Percentiles rank a stretch among this genome's conserved stretches.
These are phyloP conservation scores for Brachyopa scutellaris DNA, from an alignment of 2,888 invertebrate genomes.

Conservation along the genomic window DNA sequence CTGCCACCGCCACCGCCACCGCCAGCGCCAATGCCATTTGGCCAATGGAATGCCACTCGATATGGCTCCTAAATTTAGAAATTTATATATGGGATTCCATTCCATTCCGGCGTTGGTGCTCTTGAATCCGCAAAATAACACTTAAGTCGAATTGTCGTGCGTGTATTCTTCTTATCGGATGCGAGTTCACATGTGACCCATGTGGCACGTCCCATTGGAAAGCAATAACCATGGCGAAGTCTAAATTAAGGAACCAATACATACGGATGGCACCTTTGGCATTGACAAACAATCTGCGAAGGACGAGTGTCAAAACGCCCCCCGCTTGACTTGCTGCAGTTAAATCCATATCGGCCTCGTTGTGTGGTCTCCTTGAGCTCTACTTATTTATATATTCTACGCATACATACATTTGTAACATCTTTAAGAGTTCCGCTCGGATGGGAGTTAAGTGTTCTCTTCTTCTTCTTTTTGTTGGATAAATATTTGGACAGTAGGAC, in stretches of 20 bases:
- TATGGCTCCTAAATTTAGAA: conserved; percentile 67
- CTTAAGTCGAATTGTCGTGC: conserved; percentile 54
- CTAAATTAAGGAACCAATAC: conserved; percentile 61
- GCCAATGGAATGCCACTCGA: conserved; percentile 25
- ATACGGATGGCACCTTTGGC: conserved; percentile 39
- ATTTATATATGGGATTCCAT: conserved; percentile 63
- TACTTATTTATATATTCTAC: conserved; percentile 29
- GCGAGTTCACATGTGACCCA: conserved; percentile 29
- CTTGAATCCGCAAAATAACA: conserved; percentile 57
- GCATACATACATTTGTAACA: conserved; percentile 44
- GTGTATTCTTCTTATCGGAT: not conserved
- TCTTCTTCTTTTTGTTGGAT: conserved; percentile 15
- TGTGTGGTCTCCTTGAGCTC: conserved; percentile 29
- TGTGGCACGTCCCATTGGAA: conserved; percentile 69
- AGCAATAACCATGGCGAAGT: conserved; percentile 61
- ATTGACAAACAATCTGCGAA: conserved; percentile 45
- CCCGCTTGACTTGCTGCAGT: conserved; percentile 33
- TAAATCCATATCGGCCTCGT: not conserved
- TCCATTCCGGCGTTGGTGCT: conserved; percentile 19
- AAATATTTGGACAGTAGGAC: conserved; percentile 67
- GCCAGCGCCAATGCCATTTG: too few relatives aligned
- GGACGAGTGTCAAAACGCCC: conserved; percentile 26
- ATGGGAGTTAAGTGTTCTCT: conserved; percentile 47
- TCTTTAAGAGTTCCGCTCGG: conserved; percentile 58
- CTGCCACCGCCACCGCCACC: not conserved